Conservation (phyloP, 2,888 invertebrate species). For the Agrypnus murinus region DNA sequence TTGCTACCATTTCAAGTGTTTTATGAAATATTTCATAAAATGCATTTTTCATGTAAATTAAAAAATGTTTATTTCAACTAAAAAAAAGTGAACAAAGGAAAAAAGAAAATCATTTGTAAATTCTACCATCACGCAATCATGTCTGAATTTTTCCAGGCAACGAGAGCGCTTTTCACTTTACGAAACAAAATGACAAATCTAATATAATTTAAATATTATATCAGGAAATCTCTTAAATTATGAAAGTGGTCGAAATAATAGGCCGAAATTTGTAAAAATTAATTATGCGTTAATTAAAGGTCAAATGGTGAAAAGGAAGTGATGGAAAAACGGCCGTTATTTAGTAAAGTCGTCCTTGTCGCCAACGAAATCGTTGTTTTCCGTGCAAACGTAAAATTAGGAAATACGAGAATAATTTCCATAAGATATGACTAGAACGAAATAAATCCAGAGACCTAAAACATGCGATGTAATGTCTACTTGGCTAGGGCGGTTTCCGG, state of each 20-base stretch:
- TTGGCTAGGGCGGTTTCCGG: conserved; percentile 55
- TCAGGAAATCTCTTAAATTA: no score
- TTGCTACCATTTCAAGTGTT: no score
- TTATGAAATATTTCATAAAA: no score
- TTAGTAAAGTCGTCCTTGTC: conserved; percentile 23
- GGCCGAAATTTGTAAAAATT: neutral
- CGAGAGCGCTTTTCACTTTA: no score
- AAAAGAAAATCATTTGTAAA: no score
- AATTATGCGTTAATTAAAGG: conserved; percentile 19
- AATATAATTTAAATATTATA: neutral
- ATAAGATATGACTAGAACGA: conserved; percentile 28
- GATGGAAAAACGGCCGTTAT: conserved; percentile 17
- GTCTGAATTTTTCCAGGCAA: no score
- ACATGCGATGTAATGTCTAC: conserved; percentile 56
- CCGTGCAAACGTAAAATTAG: conserved; percentile 32
- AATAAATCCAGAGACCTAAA: conserved; percentile 43
- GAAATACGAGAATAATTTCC: conserved; percentile 27
- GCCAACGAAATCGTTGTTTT: conserved; percentile 25
- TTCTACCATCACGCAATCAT: no score
- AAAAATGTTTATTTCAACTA: no score
- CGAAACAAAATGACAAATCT: neutral
- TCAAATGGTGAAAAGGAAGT: neutral
- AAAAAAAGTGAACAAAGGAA: no score
- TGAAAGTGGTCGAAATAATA: neutral
- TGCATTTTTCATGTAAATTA: no score